Percentiles rank a stretch among this genome's conserved stretches.
phyloP scores from a whole-genome alignment of 2,888 invertebrate genomes.

The Campoplex capitator region DNA sequence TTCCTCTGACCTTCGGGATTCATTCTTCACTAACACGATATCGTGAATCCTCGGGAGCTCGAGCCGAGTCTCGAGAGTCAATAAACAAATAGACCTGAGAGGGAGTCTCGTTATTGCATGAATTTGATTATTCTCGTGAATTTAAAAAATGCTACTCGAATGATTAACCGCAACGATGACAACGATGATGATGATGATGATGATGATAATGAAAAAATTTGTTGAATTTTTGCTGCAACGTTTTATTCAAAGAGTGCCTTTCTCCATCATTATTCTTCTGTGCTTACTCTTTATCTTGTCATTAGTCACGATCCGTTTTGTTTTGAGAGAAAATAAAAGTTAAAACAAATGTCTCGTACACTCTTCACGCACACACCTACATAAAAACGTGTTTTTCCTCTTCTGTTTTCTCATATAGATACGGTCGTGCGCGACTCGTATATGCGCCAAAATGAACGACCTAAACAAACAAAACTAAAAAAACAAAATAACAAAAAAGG shows the following conservation, averaged over 20 bases:
- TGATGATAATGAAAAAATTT: slow-evolving; percentile 29
- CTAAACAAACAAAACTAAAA: slow-evolving; percentile 7
- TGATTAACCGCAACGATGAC: slow-evolving; percentile 8
- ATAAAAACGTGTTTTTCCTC: slow-evolving; percentile 66
- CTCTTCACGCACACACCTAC: slow-evolving; percentile 48
- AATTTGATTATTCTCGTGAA: not conserved
- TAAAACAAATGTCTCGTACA: slow-evolving; percentile 11
- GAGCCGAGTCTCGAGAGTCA: not conserved
- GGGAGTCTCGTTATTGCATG: slow-evolving; percentile 50
- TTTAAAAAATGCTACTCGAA: not conserved
- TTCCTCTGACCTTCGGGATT: not conserved
- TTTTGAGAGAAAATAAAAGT: not conserved
- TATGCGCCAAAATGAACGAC: slow-evolving; percentile 64
- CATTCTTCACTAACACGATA: not conserved
- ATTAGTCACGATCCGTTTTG: not conserved
- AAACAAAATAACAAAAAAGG: slow-evolving; percentile 10
- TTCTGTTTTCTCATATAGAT: slow-evolving; percentile 67
- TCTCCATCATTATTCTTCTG: not conserved
- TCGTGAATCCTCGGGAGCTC: not conserved
- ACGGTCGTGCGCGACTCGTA: slow-evolving; percentile 68
- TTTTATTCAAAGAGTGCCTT: slow-evolving; percentile 11
- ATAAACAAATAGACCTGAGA: not conserved
- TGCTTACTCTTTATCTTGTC: slow-evolving; percentile 15
- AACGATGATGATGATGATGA: slow-evolving; percentile 42
- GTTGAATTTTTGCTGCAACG: not conserved